Conservation (phyloP, 2,888 invertebrate species). For the Leucoma salicis region DNA sequence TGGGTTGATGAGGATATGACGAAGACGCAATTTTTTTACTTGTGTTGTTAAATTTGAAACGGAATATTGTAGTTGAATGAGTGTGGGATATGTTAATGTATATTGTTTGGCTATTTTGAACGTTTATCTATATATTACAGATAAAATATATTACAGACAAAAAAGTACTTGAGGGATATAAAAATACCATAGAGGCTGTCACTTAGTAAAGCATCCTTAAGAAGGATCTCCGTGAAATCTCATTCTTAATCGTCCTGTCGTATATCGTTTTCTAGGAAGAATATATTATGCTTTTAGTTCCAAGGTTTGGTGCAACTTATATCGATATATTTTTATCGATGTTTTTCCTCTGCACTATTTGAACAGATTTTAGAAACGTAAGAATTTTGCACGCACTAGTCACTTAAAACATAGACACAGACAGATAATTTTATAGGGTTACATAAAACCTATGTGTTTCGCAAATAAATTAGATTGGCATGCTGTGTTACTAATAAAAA, state of each 20-base stretch:
- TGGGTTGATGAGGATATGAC: background rate
- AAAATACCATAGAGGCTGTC: too few relatives aligned
- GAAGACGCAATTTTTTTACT: background rate
- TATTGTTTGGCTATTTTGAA: background rate
- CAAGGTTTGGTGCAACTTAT: background rate
- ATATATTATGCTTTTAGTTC: too few relatives aligned
- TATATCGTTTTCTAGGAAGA: too few relatives aligned
- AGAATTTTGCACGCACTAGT: too few relatives aligned
- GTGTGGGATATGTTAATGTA: background rate
- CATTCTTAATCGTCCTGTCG: too few relatives aligned
- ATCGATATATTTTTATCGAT: background rate
- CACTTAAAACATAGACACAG: background rate
- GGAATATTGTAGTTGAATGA: background rate
- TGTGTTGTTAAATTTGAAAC: background rate
- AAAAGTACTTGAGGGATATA: too few relatives aligned
- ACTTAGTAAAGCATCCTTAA: too few relatives aligned
- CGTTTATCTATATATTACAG: background rate
- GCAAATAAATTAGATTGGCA: background rate
- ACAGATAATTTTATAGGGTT: too few relatives aligned
- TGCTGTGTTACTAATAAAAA: background rate
- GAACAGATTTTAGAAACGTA: background rate
- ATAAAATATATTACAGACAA: background rate
- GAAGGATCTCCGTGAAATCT: too few relatives aligned
- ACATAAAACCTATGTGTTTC: too few relatives aligned
- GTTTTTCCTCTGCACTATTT: background rate